phyloP scores from a whole-genome alignment of 2,888 invertebrate species.

The Bugulina stolonifera region DNA sequence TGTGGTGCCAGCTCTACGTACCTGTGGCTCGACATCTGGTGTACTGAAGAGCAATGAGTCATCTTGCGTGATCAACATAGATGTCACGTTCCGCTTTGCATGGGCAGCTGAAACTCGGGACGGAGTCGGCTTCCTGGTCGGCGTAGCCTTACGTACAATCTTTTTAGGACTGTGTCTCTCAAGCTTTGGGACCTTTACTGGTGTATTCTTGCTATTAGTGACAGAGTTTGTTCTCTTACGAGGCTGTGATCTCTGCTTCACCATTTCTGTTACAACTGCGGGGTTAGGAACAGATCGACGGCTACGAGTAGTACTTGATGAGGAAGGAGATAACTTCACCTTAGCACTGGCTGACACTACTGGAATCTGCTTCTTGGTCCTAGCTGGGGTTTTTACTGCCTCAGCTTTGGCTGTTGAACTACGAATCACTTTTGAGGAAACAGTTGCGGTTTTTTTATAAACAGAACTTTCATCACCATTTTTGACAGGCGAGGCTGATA shows the following conservation, averaged over 20 bases:
- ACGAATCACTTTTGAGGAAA: background rate
- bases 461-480: too few species aligned
- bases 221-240: too few species aligned
- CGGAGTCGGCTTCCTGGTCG: background rate
- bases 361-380: background rate
- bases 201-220: too few species aligned
- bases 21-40: background rate
- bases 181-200: too few species aligned
- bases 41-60: background rate
- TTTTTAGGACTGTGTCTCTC: background rate
- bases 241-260: background rate
- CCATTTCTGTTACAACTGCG: background rate
- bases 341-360: background rate
- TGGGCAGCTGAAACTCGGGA: background rate
- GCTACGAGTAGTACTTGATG: background rate
- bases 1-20: background rate
- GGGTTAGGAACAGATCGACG: conserved; percentile 14
- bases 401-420: background rate
- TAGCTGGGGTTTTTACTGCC: background rate
- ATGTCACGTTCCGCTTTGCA: background rate
- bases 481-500: background rate
- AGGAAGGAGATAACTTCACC: background rate
- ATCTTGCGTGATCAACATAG: too few species aligned
- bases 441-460: background rate
- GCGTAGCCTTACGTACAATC: conserved; percentile 11